Evolutionary conservation across 2,113 vertebrate genomes (phyloP), one percentile per base, ranked within the genome.

Genomic region (Percina caprodes): DNA sequence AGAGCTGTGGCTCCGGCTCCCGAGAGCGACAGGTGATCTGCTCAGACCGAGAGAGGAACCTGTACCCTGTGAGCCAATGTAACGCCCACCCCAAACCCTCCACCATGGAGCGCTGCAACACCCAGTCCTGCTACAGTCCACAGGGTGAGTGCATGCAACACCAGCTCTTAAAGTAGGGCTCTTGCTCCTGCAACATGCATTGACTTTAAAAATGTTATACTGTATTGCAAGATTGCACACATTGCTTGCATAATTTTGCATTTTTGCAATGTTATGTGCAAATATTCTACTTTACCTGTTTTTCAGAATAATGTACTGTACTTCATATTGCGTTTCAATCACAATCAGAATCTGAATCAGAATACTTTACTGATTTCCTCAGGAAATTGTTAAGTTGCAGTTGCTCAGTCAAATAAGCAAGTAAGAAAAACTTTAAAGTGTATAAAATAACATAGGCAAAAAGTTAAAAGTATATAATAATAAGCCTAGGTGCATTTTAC

Each of bases 21-120:
- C 93, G 97, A 77, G 97, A 96, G 8, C 96, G 98, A 2, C 97
- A 96, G 89, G 97, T 98, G 80, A 91, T 96, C 92, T 99, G 98
- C 26, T 95, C 97, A 3, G 91, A 96, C 0, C 71, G 79, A 0
- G 93, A 96, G 1, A 95, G 95, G 74, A 94, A 94, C 80, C 88
- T 96, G 86, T 96, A 96, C 86, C 88, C 90, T 24, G 92, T 93
- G 19, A 93, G 94, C 76, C 94, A 48, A 0, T 99, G 98, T 14
- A 75, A 84, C 80, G 49, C 84, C 66, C 84, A 69, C 7, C 87
- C 90, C 49, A 96, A 94, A 88, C 98, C 98, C 2, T 7, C 84
- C 12, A 94, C 94, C 0, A 75, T 94, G 82, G 97, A 97, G 58
- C 93, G 84, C 85, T 99, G 98, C 90, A 99, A 98, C 94, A 74